A percentile compares a stretch with the other conserved stretches of the same genome.
These are phyloP conservation scores for Corbicula japonica DNA, from an alignment of 2,888 invertebrate genomes.

Conservation along the genomic window DNA sequence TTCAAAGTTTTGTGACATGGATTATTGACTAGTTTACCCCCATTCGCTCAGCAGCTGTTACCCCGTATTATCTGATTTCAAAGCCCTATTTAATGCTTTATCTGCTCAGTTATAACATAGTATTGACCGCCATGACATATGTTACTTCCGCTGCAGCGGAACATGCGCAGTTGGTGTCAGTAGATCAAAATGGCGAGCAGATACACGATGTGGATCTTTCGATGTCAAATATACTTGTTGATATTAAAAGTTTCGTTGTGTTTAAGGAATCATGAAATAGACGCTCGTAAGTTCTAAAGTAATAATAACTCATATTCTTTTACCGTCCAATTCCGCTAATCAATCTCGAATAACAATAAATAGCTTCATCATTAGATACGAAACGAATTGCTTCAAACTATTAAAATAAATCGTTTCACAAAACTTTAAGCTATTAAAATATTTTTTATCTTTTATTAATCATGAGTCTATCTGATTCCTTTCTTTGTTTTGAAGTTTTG, in stretches of 20 bases:
- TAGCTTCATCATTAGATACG: too few relatives aligned
- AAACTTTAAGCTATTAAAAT: too few relatives aligned
- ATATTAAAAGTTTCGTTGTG: conserved; percentile 12
- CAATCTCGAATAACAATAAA: too few relatives aligned
- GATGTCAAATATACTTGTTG: conserved; percentile 11
- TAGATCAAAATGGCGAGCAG: conserved; percentile 25
- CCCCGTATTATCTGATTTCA: too few relatives aligned
- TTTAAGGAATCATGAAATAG: conserved; percentile 2
- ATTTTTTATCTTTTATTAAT: neutral
- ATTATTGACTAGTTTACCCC: too few relatives aligned
- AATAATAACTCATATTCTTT: neutral
- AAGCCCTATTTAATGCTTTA: too few relatives aligned
- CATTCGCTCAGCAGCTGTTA: too few relatives aligned
- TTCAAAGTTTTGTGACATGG: too few relatives aligned
- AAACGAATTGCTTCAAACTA: too few relatives aligned
- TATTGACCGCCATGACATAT: conserved; percentile 30
- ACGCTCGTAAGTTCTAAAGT: conserved; percentile 14
- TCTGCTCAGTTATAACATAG: too few relatives aligned
- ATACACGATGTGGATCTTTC: conserved; percentile 4
- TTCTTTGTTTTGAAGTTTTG: conserved; percentile 35
- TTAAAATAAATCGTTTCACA: too few relatives aligned
- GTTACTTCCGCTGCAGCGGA: conserved; percentile 28
- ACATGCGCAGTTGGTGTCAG: conserved; percentile 22
- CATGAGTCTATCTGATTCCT: neutral
- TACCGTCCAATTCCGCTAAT: neutral